Base-by-base conservation (phyloP, 2,113 vertebrate genomes). In the Hymenochirus boettgeri region DNA sequence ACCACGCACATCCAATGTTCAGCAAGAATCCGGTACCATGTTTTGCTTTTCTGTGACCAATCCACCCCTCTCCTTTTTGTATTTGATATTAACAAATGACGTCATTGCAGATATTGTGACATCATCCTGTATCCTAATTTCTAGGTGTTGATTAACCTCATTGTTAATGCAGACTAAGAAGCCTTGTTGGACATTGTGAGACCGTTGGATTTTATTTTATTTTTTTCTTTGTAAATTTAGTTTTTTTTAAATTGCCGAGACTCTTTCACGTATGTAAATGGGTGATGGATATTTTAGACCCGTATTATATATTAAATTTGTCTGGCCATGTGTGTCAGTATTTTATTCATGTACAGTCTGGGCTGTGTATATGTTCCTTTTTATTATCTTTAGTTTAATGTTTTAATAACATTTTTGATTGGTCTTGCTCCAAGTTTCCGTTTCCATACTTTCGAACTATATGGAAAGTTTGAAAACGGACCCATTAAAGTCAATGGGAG, bases 231-330 rank as follows among this genome's bases (percentile, higher is more conserved):
- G n/a, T n/a, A n/a, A n/a, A 6, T 23, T 9, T 50, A 10, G 22
- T 24, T 13, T 51, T 12, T 51, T 22, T 51, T 51, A 24, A 24
- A 51, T 51, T 24, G 15, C 15, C 10, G 15, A 35, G 33, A 3
- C 10, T 61, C 29, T 60, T 48, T 27, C 18, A 45, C 19, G 31
- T 61, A 24, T 61, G 45, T 61, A 24, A 13, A 5, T 35, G 15
- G 29, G 21, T 4, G 45, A 33, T 11, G 58, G 46, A 7, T 47
- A 48, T 61, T 27, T 61, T 48, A 45, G 19, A 61, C 50, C 7
- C 35, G 46, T 51, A 51, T 24, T 51, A 48, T 61, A 61, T 50
- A 61, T 61, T 51, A 61, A 61, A 61, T 24, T 23, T 35, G 50
- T 51, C 46, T 51, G 46, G 26, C 4, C 18, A 17, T 10, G 45